Base-by-base conservation (phyloP, 2,888 invertebrate species). In the Stenurella melanura region DNA sequence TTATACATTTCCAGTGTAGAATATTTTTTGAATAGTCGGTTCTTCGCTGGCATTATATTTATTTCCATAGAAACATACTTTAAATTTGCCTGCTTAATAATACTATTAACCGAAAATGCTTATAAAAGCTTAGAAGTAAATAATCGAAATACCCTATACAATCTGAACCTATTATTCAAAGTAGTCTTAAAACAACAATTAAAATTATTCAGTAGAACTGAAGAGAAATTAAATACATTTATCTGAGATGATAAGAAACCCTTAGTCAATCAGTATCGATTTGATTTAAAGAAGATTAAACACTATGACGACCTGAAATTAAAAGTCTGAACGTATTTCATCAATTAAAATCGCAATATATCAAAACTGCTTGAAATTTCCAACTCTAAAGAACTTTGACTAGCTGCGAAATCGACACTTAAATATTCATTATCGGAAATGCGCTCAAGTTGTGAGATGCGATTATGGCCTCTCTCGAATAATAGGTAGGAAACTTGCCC, bases 401-500 rank as follows among this genome's bases (percentile, higher is more conserved):
- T 18, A 38, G 42, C 42, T 30, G 34, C n/a, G 60, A 56, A 76
- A 73, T 77, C 74, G 66, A 54, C 73, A 64, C 74, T 74, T 74
- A 77, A 74, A 70, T 77, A 77, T 77, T 77, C 77, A 74, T 77
- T 77, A 77, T 50, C 63, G 73, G 60, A 77, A 77, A 67, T 72
- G 58, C 75, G 70, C 64, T 57, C 64, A 56, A 56, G 60, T 54
- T 17, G 18, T 26, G 15, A 66, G 54, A 19, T 7, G 67, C 75
- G 70, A 71, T 75, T 71, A 72, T 50, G 50, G 50, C n/a, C 54
- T 61, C 66, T 64, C 66, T 58, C 21, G 71, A 66, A 64, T 61
- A 71, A 75, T 75, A 67, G 75, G 71, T 50, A n/a, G n/a, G 15
- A 50, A 50, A 50, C 50, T 50, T 50, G 50, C 50, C n/a, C 50